Base-by-base conservation (phyloP, 1,140 invertebrate species). In the Drosophila hydei region DNA sequence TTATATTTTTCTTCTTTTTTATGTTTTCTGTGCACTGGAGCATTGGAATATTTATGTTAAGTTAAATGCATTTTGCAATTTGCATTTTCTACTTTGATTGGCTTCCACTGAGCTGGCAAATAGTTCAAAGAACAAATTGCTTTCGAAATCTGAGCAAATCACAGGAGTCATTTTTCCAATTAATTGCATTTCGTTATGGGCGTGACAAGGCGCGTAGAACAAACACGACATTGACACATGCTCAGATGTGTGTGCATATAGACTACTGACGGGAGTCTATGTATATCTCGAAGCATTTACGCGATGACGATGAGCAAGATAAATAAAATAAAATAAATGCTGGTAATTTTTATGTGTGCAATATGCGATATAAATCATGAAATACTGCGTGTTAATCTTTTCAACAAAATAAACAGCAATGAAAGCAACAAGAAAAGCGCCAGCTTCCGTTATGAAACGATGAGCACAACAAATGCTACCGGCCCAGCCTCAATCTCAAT, bases 321-420 rank as follows among this genome's bases (percentile, higher is more conserved):
- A 64, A 67, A 61, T 64, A 63, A 68, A 65, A 72, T 68, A 45
- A 77, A 65, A 77, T 81, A 80, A 75, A 87, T 81, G 67, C 60
- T 67, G 58, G 50, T 77, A 70, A 87, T 81, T 85, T 88, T 62
- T 85, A 87, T 77, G 71, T 80, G 67, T 88, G 83, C 70, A 75
- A 87, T 78, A 72, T 72, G 61, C 58, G 50, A 78, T 60, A 87
- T 88, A 75, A 88, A 87, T 88, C 83, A 76, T 62, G 42, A 75
- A 58, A 72, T 72, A 78, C 61, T 77, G 74, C 69, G 64, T 64
- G 70, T 80, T 85, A 77, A 85, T 87, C 74, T 77, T 75, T 75
- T 72, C 75, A 83, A 83, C 64, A 77, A 74, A 74, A 72, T 59
- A 79, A 87, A 80, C 65, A 83, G 47, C 21, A 60, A 30, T 18